A percentile compares a stretch with the other conserved stretches of the same genome.
These are phyloP conservation scores for Cyanoderma ruficeps DNA, from an alignment of 2,113 vertebrate genomes.

Conservation along the genomic window DNA sequence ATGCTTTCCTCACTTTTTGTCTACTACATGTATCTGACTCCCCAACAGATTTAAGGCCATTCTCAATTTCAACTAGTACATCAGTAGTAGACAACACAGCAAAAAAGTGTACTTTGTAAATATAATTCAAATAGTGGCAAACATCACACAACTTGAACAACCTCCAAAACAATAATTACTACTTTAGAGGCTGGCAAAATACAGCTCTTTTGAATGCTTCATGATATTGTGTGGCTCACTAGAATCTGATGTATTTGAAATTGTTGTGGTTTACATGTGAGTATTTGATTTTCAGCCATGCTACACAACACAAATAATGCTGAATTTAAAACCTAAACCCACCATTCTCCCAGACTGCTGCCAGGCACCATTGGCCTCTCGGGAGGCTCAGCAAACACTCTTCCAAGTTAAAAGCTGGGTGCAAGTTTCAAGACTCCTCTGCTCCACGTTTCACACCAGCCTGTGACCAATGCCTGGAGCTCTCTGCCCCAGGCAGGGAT, in stretches of 20 bases:
- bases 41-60: background rate
- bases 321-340: background rate
- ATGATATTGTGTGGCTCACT: background rate
- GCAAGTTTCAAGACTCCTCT: background rate
- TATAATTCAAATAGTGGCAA: background rate
- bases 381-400: background rate
- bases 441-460: background rate
- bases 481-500: constrained; percentile 37
- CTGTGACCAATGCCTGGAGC: background rate
- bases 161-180: background rate
- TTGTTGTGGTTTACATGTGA: rapidly evolving
- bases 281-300: background rate
- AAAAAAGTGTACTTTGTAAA: background rate
- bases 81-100: background rate
- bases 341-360: rapidly evolving
- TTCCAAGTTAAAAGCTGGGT: background rate
- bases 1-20: background rate
- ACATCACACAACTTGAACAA: background rate
- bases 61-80: background rate
- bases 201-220: background rate
- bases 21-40: background rate
- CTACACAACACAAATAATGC: background rate
- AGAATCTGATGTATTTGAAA: background rate
- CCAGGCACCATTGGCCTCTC: rapidly evolving
- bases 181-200: background rate